phyloP scores from a whole-genome alignment of 2,888 invertebrate genomes.

The Shargacucullia verbasci region DNA sequence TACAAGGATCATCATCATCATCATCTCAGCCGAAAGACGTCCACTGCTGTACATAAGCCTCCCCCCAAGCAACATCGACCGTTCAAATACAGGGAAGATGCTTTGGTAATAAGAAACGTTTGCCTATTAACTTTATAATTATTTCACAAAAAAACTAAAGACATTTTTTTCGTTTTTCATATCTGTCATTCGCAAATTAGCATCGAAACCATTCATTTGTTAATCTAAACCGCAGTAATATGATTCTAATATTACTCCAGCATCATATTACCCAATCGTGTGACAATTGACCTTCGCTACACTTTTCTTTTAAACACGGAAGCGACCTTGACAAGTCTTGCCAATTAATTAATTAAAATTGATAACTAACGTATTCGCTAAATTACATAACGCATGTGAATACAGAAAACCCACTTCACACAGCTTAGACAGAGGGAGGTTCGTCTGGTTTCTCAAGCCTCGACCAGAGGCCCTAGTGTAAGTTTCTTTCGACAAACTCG shows the following conservation, averaged over 20 bases:
- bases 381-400: not conserved
- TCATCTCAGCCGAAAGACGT: too few relatives aligned
- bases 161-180: not conserved
- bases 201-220: constrained; percentile 8
- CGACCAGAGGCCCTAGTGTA: too few relatives aligned
- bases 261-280: constrained; percentile 17
- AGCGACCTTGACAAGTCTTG: constrained; percentile 12
- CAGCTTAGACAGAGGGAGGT: too few relatives aligned
- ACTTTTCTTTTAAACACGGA: constrained; percentile 25
- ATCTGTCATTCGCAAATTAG: not conserved
- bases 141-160: too few relatives aligned
- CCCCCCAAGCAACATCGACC: too few relatives aligned
- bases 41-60: too few relatives aligned
- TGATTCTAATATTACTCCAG: constrained; percentile 1
- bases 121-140: too few relatives aligned
- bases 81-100: too few relatives aligned
- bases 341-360: constrained; percentile 41
- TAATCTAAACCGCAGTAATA: constrained; percentile 19
- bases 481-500: too few relatives aligned
- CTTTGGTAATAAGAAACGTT: too few relatives aligned
- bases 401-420: constrained; percentile 6
- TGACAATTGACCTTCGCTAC: constrained; percentile 26
- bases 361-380: constrained; percentile 15
- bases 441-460: too few relatives aligned
- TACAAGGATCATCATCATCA: too few relatives aligned